Evolutionary conservation across 1,140 invertebrate species (phyloP), one percentile per base, ranked within the genome.

Genomic region (Tachypleus tridentatus): DNA sequence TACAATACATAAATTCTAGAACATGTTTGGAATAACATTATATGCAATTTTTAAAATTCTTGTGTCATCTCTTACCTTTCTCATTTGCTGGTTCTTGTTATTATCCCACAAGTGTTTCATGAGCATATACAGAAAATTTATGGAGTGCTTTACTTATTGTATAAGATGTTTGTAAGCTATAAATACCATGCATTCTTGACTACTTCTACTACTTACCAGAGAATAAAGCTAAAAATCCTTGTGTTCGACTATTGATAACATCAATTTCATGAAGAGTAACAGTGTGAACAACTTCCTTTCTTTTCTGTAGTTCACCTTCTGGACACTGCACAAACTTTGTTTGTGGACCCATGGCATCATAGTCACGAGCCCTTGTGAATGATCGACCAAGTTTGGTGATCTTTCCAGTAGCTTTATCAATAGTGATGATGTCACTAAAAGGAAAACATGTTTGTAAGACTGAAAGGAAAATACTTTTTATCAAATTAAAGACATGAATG

Each of bases 271-370:
- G 97, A n/a, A 99, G 78, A 0, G 92, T 95, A 0, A 98, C 94
- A 0, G 95, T 99, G 77, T 99, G 97, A 1, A 98, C 93, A 0
- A 97, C 95, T 81, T 98, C 95, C 76, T 98, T 97, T n/a, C 96
- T 82, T 75, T 98, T 99, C 79, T 98, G 95, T 6, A 99, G 78
- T 80, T 99, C 97, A 0, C 97, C 97, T 73, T 98, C 95, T 0
- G 97, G 97, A 79, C 95, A 98, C 69, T 98, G 95, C 0, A 99
- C 93, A 80, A 98, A 98, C 69, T 93, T 86, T 5, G 80, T 82
- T 72, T 79, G 91, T 63, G 91, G 84, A 4, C 92, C 91, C 65
- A 94, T 97, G 3, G 97, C 97, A 80, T 99, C 97, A 77, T 98
- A 99, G 77, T 99, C 97, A 53, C 94, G 81, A 8, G 95, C 93